Conservation (phyloP, 2,797 vertebrate genomes). For the Acanthurus leucopareius region DNA sequence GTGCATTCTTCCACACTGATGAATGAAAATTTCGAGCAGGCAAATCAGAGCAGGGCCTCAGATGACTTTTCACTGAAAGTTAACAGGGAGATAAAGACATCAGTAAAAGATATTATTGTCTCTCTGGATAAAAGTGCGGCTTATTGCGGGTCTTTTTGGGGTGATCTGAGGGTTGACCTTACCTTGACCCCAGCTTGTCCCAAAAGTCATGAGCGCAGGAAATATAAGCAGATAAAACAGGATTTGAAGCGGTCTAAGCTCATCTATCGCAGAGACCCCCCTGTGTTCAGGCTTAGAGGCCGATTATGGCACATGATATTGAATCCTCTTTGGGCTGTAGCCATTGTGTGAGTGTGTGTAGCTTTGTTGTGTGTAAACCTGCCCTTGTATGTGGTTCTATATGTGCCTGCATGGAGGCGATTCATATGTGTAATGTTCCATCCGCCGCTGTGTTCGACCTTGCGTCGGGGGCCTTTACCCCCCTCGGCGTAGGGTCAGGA, state of each 20-base stretch:
- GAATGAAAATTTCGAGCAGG: conserved; percentile 41
- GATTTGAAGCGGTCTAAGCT: conserved; percentile 74
- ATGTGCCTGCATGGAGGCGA: conserved; percentile 29
- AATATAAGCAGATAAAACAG: conserved; percentile 79
- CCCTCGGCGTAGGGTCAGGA: conserved; percentile 69
- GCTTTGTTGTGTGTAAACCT: conserved; percentile 51
- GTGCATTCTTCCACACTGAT: conserved; percentile 40
- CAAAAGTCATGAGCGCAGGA: conserved; percentile 69
- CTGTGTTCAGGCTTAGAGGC: conserved; percentile 72
- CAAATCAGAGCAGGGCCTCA: neutral
- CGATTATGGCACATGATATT: conserved; percentile 83
- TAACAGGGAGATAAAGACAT: neutral
- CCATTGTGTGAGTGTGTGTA: conserved; percentile 62
- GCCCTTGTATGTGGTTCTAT: conserved; percentile 30
- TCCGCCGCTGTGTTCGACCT: conserved; percentile 44
- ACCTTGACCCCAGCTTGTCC: conserved; percentile 62
- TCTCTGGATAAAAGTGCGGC: neutral
- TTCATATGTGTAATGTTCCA: conserved; percentile 49
- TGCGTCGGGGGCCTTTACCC: conserved; percentile 52
- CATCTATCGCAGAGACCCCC: conserved; percentile 71
- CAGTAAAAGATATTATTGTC: neutral
- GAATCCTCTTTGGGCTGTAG: conserved; percentile 78
- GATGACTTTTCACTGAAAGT: conserved; percentile 32
- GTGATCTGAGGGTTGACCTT: conserved; percentile 58
- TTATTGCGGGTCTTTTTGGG: conserved; percentile 8